Conservation (phyloP, 2,113 vertebrate genomes). For the Talpa occidentalis region DNA sequence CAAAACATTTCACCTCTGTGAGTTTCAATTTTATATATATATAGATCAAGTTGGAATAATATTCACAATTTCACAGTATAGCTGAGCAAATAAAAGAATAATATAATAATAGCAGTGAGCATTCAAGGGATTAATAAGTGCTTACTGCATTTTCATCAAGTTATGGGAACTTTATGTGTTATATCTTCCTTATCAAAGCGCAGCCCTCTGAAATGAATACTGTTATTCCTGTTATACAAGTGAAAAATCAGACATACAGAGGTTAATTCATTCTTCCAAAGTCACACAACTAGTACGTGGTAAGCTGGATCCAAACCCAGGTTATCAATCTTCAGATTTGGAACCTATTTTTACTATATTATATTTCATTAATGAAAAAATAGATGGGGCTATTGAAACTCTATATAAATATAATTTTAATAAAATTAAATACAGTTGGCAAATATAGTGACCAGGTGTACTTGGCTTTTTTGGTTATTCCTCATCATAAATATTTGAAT, state of each 20-base stretch:
- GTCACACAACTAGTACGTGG: not conserved
- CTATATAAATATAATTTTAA: not conserved
- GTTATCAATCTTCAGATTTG: not conserved
- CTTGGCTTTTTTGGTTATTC: not conserved
- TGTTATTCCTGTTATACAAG: not conserved
- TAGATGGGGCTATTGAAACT: not conserved
- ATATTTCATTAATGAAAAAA: not conserved
- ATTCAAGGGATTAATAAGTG: not conserved
- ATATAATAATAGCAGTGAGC: not conserved
- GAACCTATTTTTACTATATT: not conserved
- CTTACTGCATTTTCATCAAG: not conserved
- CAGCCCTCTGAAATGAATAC: not conserved
- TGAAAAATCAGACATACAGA: not conserved
- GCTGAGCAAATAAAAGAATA: conserved; percentile 21
- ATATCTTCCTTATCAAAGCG: not conserved
- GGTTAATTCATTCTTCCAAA: not conserved
- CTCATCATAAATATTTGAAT: not conserved
- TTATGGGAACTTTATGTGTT: not conserved
- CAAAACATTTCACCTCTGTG: not conserved
- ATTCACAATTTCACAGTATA: not conserved
- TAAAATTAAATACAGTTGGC: not conserved
- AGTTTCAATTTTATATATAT: not conserved
- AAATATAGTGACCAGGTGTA: not conserved
- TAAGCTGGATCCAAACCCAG: not conserved
- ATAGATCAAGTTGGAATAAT: not conserved